A percentile compares a stretch with the other conserved stretches of the same genome.
Conservation (phyloP, 1,140 invertebrate genomes). For the Ceratosolen fusciceps region DNA sequence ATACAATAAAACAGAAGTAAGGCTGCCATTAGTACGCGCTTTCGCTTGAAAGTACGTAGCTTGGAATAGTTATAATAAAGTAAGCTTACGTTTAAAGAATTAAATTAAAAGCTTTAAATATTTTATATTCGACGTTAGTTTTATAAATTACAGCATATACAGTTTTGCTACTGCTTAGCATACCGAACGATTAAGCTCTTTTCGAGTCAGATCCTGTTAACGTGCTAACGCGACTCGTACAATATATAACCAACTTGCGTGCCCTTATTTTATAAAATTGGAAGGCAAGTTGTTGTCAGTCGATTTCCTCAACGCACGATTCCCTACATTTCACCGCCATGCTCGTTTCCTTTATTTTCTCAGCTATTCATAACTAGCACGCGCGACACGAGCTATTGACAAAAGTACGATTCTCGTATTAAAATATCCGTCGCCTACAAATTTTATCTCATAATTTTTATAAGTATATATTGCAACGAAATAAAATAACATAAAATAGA, state of each 20-base stretch:
- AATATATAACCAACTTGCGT: neutral
- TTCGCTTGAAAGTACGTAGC: constrained; percentile 38
- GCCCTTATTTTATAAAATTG: constrained; percentile 18
- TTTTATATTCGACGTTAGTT: constrained; percentile 45
- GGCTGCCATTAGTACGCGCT: constrained; percentile 50
- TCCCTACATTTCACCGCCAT: constrained; percentile 46
- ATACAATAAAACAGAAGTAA: constrained; percentile 41
- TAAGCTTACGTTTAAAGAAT: constrained; percentile 30
- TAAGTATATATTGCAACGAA: constrained; percentile 16
- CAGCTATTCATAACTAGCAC: neutral
- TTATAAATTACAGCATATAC: constrained; percentile 50
- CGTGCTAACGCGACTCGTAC: constrained; percentile 12
- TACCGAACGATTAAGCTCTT: constrained; percentile 24
- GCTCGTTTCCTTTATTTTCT: constrained; percentile 5
- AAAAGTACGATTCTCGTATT: constrained; percentile 18
- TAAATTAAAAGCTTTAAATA: constrained; percentile 49
- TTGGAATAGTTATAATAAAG: constrained; percentile 36
- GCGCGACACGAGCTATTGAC: neutral
- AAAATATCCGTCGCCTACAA: constrained; percentile 29
- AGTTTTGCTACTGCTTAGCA: constrained; percentile 28
- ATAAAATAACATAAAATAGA: too few relatives aligned
- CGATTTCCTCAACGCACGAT: neutral
- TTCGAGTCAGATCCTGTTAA: neutral
- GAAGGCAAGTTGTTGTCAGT: constrained; percentile 13
- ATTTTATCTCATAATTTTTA: constrained; percentile 24